Evolutionary conservation across 2,888 invertebrate genomes (phyloP).

Genomic region (Cecidostiba fungosa): DNA sequence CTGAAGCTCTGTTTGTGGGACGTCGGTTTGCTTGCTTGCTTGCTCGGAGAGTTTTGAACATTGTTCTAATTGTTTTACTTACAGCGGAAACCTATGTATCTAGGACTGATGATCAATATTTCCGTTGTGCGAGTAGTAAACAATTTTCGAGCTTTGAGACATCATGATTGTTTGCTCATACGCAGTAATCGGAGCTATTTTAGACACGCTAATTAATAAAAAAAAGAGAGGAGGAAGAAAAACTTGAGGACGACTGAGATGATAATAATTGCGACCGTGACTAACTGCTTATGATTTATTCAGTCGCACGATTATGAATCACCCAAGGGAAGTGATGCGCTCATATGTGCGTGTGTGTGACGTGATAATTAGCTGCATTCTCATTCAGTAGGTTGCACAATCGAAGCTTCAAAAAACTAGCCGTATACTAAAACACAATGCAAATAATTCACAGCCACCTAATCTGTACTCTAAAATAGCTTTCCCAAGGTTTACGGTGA

Average conservation of each 20-base stretch:
- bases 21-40: constrained; percentile 6
- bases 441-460: background rate
- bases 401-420: background rate
- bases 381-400: constrained; percentile 4
- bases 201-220: background rate
- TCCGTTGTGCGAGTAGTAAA: background rate
- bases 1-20: background rate
- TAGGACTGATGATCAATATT: background rate
- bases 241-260: background rate
- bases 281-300: constrained; percentile 47
- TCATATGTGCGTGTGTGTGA: background rate
- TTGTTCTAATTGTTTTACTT: background rate
- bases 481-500: background rate
- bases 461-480: background rate
- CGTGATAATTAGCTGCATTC: constrained; percentile 29
- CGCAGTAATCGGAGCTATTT: background rate
- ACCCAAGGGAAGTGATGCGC: background rate
- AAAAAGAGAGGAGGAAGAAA: background rate
- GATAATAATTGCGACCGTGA: constrained; percentile 19
- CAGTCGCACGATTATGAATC: constrained; percentile 42
- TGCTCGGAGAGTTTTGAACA: background rate
- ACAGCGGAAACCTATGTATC: too few relatives aligned
- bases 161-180: background rate
- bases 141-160: background rate
- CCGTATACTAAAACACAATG: background rate